Conservation (phyloP, 2,113 vertebrate species). For the Alexandromys fortis region DNA sequence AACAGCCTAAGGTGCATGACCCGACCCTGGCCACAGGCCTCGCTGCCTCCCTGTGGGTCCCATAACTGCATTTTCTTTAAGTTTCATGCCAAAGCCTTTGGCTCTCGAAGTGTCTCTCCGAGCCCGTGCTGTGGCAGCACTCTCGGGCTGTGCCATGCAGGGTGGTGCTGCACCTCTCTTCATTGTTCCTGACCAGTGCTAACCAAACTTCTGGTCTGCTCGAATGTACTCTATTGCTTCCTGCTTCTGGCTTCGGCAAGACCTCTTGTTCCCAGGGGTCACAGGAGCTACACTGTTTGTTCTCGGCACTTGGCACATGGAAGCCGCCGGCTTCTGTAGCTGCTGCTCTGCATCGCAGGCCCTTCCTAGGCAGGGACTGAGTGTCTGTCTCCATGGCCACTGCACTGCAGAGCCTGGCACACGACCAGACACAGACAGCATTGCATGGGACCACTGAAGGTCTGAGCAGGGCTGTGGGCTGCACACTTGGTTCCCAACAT, state of each 20-base stretch:
- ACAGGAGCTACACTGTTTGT: neutral
- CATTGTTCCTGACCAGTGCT: neutral
- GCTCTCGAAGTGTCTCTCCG: too few relatives aligned
- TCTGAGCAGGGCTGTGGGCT: neutral
- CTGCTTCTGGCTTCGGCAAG: neutral
- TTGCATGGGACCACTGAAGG: neutral
- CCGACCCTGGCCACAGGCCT: neutral
- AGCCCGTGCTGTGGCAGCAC: fast-evolving
- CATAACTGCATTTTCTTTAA: neutral
- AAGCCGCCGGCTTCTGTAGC: neutral
- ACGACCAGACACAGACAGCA: fast-evolving
- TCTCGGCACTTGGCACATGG: neutral
- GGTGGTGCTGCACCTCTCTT: neutral
- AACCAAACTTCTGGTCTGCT: neutral
- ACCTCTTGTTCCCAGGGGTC: neutral
- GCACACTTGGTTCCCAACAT: neutral
- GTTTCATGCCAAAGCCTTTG: neutral
- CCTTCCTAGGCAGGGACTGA: neutral
- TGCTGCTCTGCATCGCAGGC: neutral
- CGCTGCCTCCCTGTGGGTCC: neutral
- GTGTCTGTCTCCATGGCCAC: neutral
- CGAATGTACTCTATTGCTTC: neutral
- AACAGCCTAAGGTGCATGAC: neutral
- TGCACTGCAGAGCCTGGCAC: neutral
- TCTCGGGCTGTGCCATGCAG: too few relatives aligned